phyloP scores from a whole-genome alignment of 1,140 invertebrate species.

The Ceratitis capitata region DNA sequence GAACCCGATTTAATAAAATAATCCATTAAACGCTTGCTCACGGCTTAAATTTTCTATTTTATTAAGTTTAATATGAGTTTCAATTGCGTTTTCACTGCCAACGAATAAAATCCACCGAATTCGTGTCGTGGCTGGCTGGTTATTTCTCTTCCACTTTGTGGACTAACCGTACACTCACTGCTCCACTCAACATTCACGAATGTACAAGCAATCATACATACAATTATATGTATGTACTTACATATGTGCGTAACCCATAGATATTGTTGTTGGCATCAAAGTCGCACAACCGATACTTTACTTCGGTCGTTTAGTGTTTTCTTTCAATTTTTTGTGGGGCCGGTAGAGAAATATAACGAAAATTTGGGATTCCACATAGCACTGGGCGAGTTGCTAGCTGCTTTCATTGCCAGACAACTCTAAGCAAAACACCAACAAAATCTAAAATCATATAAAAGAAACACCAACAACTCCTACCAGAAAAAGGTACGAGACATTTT shows the following conservation, averaged over 20 bases:
- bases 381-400: background rate
- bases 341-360: constrained; percentile 15
- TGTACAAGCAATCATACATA: too few species aligned
- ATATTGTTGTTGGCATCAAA: background rate
- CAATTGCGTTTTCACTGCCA: background rate
- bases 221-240: background rate
- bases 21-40: background rate
- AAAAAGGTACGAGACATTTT: constrained; percentile 16
- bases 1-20: background rate
- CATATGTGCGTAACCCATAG: background rate
- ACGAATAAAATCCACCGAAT: constrained; percentile 28
- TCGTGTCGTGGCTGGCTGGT: background rate
- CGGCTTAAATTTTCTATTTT: background rate
- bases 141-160: constrained; percentile 26
- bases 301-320: background rate
- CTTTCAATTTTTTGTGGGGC: background rate
- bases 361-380: constrained; percentile 35
- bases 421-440: background rate
- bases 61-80: background rate
- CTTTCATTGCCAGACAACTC: background rate
- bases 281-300: background rate
- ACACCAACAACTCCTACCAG: background rate
- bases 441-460: background rate
- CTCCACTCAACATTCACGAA: constrained; percentile 39
- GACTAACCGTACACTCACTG: constrained; percentile 27